Base-by-base conservation (phyloP, 2,113 vertebrate species). In the Aramus guarauna region DNA sequence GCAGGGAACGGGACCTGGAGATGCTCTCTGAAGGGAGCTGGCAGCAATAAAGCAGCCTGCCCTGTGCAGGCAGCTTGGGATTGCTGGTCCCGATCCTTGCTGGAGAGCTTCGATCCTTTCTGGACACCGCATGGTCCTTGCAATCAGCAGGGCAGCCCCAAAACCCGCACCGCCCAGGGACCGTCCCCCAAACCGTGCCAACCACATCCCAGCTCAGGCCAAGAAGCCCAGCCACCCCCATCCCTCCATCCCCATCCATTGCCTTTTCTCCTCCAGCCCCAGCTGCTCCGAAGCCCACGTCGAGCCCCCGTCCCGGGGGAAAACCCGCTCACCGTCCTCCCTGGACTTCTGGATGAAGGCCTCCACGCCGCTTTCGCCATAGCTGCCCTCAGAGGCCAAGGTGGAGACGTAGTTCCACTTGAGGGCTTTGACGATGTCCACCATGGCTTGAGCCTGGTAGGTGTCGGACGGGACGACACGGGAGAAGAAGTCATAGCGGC, bases 351-450 rank as follows among this genome's bases (percentile, higher is more conserved):
- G 99, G 96, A 99, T 99, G 97, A 99, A 99, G 60, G 99, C 99
- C 34, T 99, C 99, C 56, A 99, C 99, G 0, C 99, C 99, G 0
- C 99, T 99, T 88, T 99, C 99, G 0, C 99, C 99, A 0, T 99
- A 99, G 98, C 99, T 99, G 88, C 99, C 99, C 97, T 99, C 99
- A 0, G 99, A 99, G 88, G 99, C 99, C 64, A 99, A 98, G 7
- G 99, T 99, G 96, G 99, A 99, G 93, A 99, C 99, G 1, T 99
- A 99, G 96, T 99, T 99, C 99, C 99, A 99, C 94, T 98, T 98
- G 98, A 99, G 99, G 69, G 99, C 99, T 66, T 99, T 99, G 90
- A 99, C 99, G 2, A 99, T 99, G 97, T 99, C 99, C 97, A 99
- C 99, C 99, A 99, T 99, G 82, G 99, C 99, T 97, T 99, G 99